Conservation (phyloP, 1,140 invertebrate genomes). For the Cydia strobilella region DNA sequence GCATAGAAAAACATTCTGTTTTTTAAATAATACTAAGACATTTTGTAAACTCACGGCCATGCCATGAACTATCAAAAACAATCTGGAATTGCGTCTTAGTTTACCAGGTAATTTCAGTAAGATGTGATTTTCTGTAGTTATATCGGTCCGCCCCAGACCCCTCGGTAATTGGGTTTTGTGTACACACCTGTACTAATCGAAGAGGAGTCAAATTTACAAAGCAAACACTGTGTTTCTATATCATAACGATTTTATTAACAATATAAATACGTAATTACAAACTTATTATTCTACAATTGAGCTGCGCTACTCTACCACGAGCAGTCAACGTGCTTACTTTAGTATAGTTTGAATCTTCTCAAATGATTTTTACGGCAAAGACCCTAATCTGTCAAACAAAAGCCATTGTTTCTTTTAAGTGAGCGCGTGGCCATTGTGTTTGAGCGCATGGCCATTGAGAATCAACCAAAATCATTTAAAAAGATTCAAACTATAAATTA, state of each 20-base stretch:
- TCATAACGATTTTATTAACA: conserved; percentile 79
- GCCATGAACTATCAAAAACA: no score
- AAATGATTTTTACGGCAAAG: no score
- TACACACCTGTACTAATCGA: conserved; percentile 10
- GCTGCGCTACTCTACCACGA: conserved; percentile 76
- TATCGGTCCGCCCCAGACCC: not conserved
- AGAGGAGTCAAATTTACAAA: conserved; percentile 32
- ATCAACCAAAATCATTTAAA: no score
- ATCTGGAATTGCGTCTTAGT: no score
- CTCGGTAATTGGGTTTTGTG: conserved; percentile 3
- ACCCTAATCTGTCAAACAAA: no score
- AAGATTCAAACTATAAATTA: no score
- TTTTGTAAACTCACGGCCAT: no score
- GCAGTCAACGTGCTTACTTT: conserved; percentile 70
- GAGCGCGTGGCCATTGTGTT: no score
- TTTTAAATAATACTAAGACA: no score
- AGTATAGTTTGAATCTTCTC: conserved; percentile 44
- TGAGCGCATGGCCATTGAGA: no score
- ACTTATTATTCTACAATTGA: conserved; percentile 76
- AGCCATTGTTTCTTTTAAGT: no score
- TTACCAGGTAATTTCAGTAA: not conserved
- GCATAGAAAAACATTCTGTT: no score
- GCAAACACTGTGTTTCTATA: conserved; percentile 54
- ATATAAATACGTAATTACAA: conserved; percentile 79
- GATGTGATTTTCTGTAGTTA: not conserved